A percentile compares a stretch with the other conserved stretches of the same genome.
These are phyloP conservation scores for Smutsia temminckii DNA, from an alignment of 2,797 vertebrate species.

Conservation along the genomic window DNA sequence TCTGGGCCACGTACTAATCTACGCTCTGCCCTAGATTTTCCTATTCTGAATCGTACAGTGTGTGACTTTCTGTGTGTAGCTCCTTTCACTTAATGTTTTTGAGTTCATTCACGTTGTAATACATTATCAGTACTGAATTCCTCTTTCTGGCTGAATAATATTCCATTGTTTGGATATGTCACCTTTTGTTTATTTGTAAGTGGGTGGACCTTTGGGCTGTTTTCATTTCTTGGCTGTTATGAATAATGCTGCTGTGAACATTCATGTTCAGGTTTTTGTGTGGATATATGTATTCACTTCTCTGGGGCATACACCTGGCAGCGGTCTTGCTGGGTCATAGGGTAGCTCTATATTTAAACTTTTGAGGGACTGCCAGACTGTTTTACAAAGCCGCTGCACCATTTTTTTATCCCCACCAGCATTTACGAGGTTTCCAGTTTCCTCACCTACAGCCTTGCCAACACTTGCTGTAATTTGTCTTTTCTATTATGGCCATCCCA, in stretches of 20 bases:
- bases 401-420: not conserved
- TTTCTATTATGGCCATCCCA: not conserved
- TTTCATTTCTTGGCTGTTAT: not conserved
- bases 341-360: not conserved
- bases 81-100: not conserved
- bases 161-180: not conserved
- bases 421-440: not conserved
- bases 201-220: not conserved
- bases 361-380: not conserved
- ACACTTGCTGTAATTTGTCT: too few relatives aligned
- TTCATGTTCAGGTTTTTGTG: not conserved
- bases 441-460: not conserved
- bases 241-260: not conserved
- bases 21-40: not conserved
- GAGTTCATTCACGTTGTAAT: not conserved
- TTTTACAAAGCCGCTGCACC: too few relatives aligned
- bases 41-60: not conserved
- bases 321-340: too few relatives aligned
- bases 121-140: not conserved
- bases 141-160: not conserved
- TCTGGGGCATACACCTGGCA: not conserved
- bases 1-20: fast-evolving
- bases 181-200: not conserved
- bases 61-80: not conserved
- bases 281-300: not conserved